phyloP scores from a whole-genome alignment of 2,797 vertebrate genomes.

The Anomalospiza imberbis region DNA sequence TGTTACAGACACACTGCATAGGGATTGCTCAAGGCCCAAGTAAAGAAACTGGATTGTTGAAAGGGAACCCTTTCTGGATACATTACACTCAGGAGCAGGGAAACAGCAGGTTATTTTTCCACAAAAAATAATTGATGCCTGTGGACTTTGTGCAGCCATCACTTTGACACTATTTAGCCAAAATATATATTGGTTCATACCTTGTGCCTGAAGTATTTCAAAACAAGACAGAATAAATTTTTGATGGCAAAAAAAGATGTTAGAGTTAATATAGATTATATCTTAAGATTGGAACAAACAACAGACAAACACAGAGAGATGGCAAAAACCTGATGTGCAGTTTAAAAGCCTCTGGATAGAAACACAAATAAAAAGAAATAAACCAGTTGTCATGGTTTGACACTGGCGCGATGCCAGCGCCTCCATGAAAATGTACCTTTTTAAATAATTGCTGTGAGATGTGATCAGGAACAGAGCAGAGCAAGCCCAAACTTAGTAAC shows the following conservation, averaged over 20 bases:
- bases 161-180: background rate
- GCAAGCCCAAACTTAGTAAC: no score
- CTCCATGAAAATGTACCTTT: no score
- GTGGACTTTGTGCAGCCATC: background rate
- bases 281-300: slow-evolving; percentile 1
- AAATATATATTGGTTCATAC: background rate
- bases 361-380: slow-evolving; percentile 15
- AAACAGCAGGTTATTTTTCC: background rate
- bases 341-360: background rate
- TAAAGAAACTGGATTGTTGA: background rate
- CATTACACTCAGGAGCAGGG: background rate
- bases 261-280: background rate
- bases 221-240: background rate
- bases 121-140: background rate
- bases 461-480: no score
- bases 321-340: background rate
- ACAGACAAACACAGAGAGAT: background rate
- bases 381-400: no score
- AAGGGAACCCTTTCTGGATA: background rate
- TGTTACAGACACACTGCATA: background rate
- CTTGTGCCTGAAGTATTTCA: background rate
- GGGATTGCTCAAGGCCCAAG: background rate
- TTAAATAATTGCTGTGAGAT: no score
- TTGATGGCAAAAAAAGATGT: background rate
- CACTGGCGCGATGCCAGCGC: no score